These are phyloP conservation scores for Orcinus orca DNA, from an alignment of 2,113 vertebrate genomes.

Conservation along the genomic window DNA sequence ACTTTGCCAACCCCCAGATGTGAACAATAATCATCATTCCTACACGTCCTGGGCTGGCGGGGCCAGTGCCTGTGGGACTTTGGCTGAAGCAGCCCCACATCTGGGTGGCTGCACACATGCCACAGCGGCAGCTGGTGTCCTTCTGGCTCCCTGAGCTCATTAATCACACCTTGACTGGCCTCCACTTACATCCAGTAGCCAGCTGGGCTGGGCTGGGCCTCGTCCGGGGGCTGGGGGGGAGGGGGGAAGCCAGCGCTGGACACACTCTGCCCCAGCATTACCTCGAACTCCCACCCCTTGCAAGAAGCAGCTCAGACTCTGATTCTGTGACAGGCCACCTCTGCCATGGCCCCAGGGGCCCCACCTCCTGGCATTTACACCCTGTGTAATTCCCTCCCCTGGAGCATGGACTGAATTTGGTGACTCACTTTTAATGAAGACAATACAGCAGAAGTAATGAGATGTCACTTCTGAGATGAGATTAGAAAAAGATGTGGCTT, in stretches of 20 bases:
- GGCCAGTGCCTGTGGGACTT: not conserved
- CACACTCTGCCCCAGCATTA: not conserved
- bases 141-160: slow-evolving; percentile 21
- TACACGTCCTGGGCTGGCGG: rapidly evolving
- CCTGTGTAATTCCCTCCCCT: not conserved
- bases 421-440: not conserved
- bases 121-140: not conserved
- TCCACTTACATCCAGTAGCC: not conserved
- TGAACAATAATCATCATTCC: not conserved
- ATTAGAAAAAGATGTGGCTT: not conserved
- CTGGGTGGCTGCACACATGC: not conserved
- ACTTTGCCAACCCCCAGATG: not conserved
- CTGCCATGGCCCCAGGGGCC: not conserved
- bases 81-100: not conserved
- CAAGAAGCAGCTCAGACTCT: not conserved
- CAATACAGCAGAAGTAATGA: not conserved
- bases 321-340: not conserved
- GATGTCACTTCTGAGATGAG: not conserved
- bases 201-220: not conserved
- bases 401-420: not conserved
- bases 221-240: not conserved
- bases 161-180: not conserved
- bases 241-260: not conserved
- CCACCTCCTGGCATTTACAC: not conserved
- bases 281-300: not conserved